Conservation (phyloP, 2,888 invertebrate species). For the Petrophora chlorosata region DNA sequence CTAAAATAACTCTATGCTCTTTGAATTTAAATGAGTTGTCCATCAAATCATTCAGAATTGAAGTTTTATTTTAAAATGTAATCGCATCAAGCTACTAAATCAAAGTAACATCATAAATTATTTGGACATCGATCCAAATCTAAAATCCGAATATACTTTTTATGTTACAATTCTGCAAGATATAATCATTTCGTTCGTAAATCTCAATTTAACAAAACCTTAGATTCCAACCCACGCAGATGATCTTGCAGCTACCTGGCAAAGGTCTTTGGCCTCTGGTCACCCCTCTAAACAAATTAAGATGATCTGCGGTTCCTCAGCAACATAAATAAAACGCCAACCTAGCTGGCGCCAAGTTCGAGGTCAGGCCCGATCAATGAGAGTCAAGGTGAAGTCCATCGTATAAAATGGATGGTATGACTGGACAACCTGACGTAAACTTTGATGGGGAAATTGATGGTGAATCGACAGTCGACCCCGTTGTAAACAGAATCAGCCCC, state of each 20-base stretch:
- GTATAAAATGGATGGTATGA: conserved; percentile 10
- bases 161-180: conserved; percentile 5
- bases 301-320: conserved; percentile 15
- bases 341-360: conserved; percentile 25
- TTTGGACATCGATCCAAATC: conserved; percentile 1
- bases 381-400: conserved; percentile 33
- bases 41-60: too few species aligned
- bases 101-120: not conserved
- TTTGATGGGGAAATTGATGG: conserved; percentile 7
- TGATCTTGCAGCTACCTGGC: conserved; percentile 5
- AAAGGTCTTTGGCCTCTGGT: conserved; percentile 17
- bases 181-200: conserved; percentile 11
- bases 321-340: conserved; percentile 20
- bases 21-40: too few species aligned
- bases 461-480: conserved; percentile 1
- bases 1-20: too few species aligned
- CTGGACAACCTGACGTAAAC: not conserved
- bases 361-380: conserved; percentile 38
- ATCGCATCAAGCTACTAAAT: too few species aligned
- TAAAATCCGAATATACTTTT: conserved; percentile 1
- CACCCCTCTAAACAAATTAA: conserved; percentile 8
- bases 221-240: conserved; percentile 11
- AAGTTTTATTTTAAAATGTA: too few species aligned
- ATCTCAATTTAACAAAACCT: conserved; percentile 27
- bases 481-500: not conserved